phyloP scores from a whole-genome alignment of 92 coral and sea anemone genomes.

The Desmophyllum pertusum region DNA sequence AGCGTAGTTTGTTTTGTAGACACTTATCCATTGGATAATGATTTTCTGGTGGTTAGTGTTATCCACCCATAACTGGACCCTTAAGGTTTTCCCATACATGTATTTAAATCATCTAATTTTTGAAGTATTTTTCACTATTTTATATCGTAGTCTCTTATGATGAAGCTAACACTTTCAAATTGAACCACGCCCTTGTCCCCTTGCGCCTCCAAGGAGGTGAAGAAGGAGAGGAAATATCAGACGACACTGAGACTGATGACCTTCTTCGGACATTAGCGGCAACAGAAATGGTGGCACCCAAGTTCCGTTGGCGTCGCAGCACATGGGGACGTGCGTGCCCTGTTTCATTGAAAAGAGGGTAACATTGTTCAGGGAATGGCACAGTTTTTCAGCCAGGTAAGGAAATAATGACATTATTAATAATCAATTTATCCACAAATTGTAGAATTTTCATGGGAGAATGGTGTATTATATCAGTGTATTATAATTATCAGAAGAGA shows the following conservation, averaged over 20 bases:
- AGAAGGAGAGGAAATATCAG: conserved; percentile 89
- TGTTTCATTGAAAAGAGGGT: conserved; percentile 81
- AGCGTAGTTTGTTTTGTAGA: too few species aligned
- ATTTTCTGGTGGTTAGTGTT: neutral
- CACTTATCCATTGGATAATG: too few species aligned
- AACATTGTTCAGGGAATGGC: conserved; percentile 82
- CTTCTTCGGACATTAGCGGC: conserved; percentile 92
- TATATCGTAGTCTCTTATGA: conserved; percentile 78
- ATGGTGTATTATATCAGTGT: neutral
- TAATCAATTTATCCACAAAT: neutral
- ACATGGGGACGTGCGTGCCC: conserved; percentile 94
- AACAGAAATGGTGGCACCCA: conserved; percentile 92
- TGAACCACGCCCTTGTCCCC: conserved; percentile 91
- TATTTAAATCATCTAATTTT: neutral
- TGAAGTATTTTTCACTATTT: neutral
- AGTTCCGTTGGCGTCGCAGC: conserved; percentile 95
- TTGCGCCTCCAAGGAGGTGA: conserved; percentile 92
- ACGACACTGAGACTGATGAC: conserved; percentile 94
- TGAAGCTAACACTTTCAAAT: conserved; percentile 91
- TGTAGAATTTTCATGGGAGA: neutral
- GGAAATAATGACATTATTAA: neutral
- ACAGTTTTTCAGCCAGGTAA: conserved; percentile 89
- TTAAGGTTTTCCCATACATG: neutral
- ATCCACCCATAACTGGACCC: neutral
- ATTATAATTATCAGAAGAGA: too few species aligned